Percentiles rank a stretch among this genome's conserved stretches.
These are phyloP conservation scores for Phenganax subtilis DNA, from an alignment of 92 coral and sea anemone species.

Conservation along the genomic window DNA sequence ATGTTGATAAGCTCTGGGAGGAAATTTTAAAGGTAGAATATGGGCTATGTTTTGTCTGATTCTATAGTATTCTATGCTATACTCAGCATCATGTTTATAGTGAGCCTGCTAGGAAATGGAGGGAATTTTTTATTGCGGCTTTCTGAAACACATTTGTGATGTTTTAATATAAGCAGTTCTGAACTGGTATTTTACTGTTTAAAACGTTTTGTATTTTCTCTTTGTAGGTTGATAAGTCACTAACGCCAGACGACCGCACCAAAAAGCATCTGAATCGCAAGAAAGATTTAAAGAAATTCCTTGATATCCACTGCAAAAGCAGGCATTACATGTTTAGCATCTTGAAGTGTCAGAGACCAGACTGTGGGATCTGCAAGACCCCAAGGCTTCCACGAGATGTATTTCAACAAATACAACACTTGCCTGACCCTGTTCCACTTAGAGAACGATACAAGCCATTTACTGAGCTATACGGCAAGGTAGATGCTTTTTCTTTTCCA, in stretches of 20 bases:
- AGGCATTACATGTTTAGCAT: conserved; percentile 45
- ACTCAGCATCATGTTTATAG: no score
- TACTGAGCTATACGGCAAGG: conserved; percentile 13
- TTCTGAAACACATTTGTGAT: no score
- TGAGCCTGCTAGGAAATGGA: no score
- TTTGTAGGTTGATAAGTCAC: conserved; percentile 29
- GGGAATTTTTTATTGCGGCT: no score
- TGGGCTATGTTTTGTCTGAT: no score
- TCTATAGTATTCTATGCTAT: no score
- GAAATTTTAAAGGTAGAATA: conserved; percentile 37
- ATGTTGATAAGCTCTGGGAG: conserved; percentile 32
- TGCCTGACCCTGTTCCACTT: conserved; percentile 47
- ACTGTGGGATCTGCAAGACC: conserved; percentile 37
- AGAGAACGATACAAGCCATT: conserved; percentile 34
- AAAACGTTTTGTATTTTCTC: conserved; percentile 11
- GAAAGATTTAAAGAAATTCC: conserved; percentile 13
- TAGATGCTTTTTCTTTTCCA: no score
- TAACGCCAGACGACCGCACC: conserved; percentile 34
- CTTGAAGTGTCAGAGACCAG: conserved; percentile 34
- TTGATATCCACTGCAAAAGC: conserved; percentile 20
- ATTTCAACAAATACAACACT: conserved; percentile 42
- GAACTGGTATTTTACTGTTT: no score
- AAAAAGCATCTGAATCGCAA: conserved; percentile 32
- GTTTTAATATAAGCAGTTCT: no score
- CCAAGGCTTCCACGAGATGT: conserved; percentile 42